phyloP scores from a whole-genome alignment of 1,140 invertebrate genomes.

The Idris sp. region DNA sequence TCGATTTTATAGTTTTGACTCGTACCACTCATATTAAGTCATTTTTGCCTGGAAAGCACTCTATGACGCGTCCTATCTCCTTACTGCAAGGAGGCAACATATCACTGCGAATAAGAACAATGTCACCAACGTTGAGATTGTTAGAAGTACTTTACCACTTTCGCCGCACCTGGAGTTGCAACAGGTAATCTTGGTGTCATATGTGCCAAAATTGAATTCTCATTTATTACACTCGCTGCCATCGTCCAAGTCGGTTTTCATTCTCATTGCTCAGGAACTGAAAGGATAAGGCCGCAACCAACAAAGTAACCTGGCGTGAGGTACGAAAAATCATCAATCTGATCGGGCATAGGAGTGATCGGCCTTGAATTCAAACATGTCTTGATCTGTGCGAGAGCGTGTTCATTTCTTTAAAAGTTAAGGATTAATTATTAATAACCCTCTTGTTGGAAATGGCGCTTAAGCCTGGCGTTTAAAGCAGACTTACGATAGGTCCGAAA shows the following conservation, averaged over 20 bases:
- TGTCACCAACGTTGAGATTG: conserved; percentile 1
- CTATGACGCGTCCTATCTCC: conserved; percentile 10
- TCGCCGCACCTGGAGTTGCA: conserved; percentile 13
- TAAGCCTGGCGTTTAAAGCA: too few species aligned
- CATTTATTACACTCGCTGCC: conserved; percentile 6
- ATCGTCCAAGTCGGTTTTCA: conserved; percentile 3
- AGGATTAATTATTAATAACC: too few species aligned
- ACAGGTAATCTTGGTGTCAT: conserved; percentile 5
- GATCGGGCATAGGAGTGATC: not conserved
- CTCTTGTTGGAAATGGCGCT: too few species aligned
- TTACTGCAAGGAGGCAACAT: conserved; percentile 2
- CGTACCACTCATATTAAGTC: conserved; percentile 23
- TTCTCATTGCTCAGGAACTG: conserved; percentile 9
- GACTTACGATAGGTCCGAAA: too few species aligned
- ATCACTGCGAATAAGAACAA: conserved; percentile 12
- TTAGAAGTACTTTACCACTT: not conserved
- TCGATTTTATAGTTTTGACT: conserved; percentile 18
- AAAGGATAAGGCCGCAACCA: not conserved
- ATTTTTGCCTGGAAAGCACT: conserved; percentile 19
- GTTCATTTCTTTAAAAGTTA: not conserved
- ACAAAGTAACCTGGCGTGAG: not conserved
- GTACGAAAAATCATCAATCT: not conserved
- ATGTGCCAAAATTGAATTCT: conserved; percentile 17
- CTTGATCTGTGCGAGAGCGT: not conserved
- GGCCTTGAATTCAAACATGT: conserved; percentile 1